Conservation (phyloP, 1,140 invertebrate species). For the Calosoma granatense region DNA sequence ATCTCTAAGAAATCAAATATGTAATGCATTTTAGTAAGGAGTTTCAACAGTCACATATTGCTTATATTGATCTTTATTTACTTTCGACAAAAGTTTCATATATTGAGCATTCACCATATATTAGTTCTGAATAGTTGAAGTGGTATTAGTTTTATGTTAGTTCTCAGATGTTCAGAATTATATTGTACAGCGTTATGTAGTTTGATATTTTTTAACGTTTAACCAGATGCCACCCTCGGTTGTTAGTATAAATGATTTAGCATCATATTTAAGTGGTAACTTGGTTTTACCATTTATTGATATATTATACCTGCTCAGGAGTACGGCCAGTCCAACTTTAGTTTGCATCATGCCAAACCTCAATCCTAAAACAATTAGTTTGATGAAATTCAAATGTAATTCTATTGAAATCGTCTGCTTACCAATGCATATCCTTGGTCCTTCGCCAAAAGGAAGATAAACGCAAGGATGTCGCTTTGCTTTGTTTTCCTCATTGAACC, state of each 20-base stretch:
- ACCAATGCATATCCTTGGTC: conserved; percentile 57
- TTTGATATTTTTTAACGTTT: too few relatives aligned
- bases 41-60: too few relatives aligned
- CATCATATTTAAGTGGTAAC: conserved; percentile 23
- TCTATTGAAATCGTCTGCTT: conserved; percentile 11
- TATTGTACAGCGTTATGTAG: too few relatives aligned
- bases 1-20: too few relatives aligned
- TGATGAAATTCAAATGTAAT: conserved; percentile 12
- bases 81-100: too few relatives aligned
- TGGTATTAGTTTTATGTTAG: too few relatives aligned
- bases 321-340: conserved; percentile 28
- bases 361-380: conserved; percentile 24
- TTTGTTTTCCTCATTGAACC: conserved; percentile 45
- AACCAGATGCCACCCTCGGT: conserved; percentile 35
- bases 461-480: conserved; percentile 32
- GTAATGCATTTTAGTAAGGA: too few relatives aligned
- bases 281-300: conserved; percentile 22
- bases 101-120: too few relatives aligned
- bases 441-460: conserved; percentile 60
- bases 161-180: too few relatives aligned
- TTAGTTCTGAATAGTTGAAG: too few relatives aligned
- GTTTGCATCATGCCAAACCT: conserved; percentile 33
- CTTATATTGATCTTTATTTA: too few relatives aligned
- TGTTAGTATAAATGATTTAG: conserved; percentile 31
- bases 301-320: conserved; percentile 24